A percentile compares a stretch with the other conserved stretches of the same genome.
Conservation (phyloP, 2,113 vertebrate species). For the Dasyprocta punctata region DNA sequence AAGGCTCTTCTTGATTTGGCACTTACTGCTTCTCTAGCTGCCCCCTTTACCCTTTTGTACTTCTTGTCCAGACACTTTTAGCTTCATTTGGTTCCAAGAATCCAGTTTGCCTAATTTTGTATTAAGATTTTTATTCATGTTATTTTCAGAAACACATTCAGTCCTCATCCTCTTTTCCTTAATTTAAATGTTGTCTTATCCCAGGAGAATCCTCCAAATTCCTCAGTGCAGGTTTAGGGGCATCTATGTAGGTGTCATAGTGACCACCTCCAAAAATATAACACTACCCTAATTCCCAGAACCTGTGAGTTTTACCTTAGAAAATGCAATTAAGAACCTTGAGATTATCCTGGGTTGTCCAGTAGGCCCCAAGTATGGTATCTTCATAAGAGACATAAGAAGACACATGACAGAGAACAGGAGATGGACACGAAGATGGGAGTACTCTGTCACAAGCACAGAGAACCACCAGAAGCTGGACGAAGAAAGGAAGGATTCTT, state of each 20-base stretch:
- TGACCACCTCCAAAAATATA: neutral
- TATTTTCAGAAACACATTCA: conserved; percentile 10
- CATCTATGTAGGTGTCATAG: neutral
- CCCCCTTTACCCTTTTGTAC: neutral
- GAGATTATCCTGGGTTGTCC: neutral
- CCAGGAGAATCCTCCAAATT: neutral
- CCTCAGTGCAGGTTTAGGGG: neutral
- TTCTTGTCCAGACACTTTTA: neutral
- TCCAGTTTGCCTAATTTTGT: neutral
- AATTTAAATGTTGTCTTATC: conserved; percentile 12
- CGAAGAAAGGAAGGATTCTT: neutral
- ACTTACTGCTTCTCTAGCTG: neutral
- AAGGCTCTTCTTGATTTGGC: neutral
- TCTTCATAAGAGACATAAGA: neutral
- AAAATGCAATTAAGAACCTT: neutral
- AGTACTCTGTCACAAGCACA: neutral
- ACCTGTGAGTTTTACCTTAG: neutral
- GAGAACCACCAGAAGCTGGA: neutral
- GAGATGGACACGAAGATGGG: neutral
- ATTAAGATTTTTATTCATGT: neutral
- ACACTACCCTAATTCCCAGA: neutral
- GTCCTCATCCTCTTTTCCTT: neutral
- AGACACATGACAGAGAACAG: neutral
- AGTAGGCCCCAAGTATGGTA: neutral
- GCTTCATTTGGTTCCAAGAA: neutral